Conservation (phyloP, 2,797 vertebrate genomes). For the Sebastes matsubarae region DNA sequence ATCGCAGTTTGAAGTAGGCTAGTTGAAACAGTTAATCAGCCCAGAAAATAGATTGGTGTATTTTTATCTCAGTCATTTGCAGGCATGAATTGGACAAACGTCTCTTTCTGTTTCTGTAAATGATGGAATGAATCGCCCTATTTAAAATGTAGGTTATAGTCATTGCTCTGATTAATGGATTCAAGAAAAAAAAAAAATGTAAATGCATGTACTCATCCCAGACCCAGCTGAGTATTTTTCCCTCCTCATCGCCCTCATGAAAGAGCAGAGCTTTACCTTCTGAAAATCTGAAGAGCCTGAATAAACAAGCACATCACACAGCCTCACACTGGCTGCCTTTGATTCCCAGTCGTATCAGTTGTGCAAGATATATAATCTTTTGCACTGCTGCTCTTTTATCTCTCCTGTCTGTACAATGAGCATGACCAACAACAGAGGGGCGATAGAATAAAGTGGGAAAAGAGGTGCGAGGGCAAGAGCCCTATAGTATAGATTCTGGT, state of each 20-base stretch:
- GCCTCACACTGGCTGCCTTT: constrained; percentile 6
- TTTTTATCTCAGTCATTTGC: constrained; percentile 67
- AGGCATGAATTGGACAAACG: constrained; percentile 60
- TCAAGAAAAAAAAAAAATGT: constrained; percentile 23
- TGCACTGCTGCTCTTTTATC: constrained; percentile 14
- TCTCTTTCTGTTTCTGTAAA: constrained; percentile 60
- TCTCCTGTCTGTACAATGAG: constrained; percentile 10
- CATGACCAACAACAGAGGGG: constrained; percentile 6
- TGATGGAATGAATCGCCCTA: constrained; percentile 59
- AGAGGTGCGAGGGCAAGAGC: neutral
- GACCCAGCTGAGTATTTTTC: neutral
- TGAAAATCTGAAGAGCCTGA: constrained; percentile 15
- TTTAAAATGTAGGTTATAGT: constrained; percentile 72
- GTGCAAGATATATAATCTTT: constrained; percentile 22
- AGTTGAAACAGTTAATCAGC: constrained; percentile 53
- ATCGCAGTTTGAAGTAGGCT: constrained; percentile 41
- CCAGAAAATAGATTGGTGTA: constrained; percentile 62
- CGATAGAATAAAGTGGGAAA: neutral
- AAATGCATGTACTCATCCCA: constrained; percentile 21
- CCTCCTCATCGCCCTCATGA: neutral
- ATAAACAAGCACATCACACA: constrained; percentile 33
- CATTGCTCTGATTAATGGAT: constrained; percentile 62
- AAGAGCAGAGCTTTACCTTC: constrained; percentile 11
- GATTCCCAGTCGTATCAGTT: constrained; percentile 12
- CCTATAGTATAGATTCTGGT: neutral